Evolutionary conservation across 2,797 vertebrate genomes (phyloP), one percentile per base, ranked within the genome.

Genomic region (Hylomyscus alleni): DNA sequence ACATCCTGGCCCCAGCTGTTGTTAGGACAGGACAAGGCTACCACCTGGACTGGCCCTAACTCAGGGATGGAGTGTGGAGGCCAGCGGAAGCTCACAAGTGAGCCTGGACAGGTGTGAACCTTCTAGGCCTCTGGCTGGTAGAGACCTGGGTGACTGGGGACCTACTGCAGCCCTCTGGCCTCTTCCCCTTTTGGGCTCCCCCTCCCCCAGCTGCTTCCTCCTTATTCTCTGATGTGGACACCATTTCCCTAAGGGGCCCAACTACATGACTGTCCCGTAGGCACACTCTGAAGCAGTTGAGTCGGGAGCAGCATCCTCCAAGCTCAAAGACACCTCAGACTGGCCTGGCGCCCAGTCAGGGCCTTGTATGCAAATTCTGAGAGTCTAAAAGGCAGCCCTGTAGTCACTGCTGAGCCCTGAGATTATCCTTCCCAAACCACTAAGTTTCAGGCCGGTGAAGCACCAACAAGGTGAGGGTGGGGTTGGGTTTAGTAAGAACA

Each of bases 191-290:
- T 97, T 87, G 86, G 40, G 89, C 95, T 91, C 97, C 97, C 97
- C 97, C 97, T 93, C 91, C 95, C 56, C 89, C 97, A 97, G 97
- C 95, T 97, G 97, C 97, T 97, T 98, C 97, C 97, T 97, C 97
- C 97, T 97, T 97, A 91, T 90, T 97, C 97, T 97, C 92, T 12
- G 83, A 88, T 97, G 89, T 90, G 93, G 97, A 97, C 95, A 95
- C 92, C 96, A 95, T 95, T 97, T 97, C 96, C 96, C 93, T 0
- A 77, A 96, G 94, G 89, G 84, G 95, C 86, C 90, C 90, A 84
- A 77, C 80, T 54, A 34, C 31, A 50, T 24, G 91, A 83, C 89
- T 37, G 77, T 72, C 76, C 72, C 76, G 62, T 7, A 76, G 83
- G 86, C 72, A 34, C 1, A 50, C 24, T 56, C 26, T 44, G 40